Conservation (phyloP, 2,113 vertebrate species). For the Ammospiza caudacuta region DNA sequence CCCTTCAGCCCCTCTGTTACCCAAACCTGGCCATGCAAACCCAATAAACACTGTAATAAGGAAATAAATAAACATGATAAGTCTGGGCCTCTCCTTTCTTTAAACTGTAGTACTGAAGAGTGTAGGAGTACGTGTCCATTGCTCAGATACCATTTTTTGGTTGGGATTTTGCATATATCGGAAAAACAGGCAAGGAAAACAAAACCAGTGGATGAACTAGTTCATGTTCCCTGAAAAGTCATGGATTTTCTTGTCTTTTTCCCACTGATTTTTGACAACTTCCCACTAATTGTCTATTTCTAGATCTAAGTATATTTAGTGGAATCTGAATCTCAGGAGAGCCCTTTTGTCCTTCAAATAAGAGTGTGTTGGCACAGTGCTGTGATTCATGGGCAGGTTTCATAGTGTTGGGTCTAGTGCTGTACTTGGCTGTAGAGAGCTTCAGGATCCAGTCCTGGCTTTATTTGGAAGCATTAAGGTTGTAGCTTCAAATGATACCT, state of each 20-base stretch:
- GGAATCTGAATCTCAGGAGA: neutral
- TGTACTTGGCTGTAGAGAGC: neutral
- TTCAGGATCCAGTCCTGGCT: neutral
- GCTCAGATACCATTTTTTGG: neutral
- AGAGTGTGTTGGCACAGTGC: neutral
- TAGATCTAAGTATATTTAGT: neutral
- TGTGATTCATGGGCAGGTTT: neutral
- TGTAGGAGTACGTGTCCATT: neutral
- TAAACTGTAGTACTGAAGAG: neutral
- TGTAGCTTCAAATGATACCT: neutral
- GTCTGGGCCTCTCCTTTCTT: neutral
- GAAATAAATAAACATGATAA: neutral
- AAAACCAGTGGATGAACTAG: neutral
- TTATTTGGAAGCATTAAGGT: neutral
- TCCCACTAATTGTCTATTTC: neutral
- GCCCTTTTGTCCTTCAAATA: neutral
- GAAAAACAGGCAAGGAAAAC: neutral
- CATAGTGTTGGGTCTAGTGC: neutral
- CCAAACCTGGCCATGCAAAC: neutral
- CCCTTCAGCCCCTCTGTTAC: neutral
- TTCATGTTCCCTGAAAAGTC: neutral
- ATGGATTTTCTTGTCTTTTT: neutral
- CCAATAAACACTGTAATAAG: neutral
- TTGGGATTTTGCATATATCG: neutral
- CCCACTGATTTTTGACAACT: neutral